These are phyloP conservation scores for Oscheius sp. DNA, from an alignment of 2,888 invertebrate species.

Conservation along the genomic window DNA sequence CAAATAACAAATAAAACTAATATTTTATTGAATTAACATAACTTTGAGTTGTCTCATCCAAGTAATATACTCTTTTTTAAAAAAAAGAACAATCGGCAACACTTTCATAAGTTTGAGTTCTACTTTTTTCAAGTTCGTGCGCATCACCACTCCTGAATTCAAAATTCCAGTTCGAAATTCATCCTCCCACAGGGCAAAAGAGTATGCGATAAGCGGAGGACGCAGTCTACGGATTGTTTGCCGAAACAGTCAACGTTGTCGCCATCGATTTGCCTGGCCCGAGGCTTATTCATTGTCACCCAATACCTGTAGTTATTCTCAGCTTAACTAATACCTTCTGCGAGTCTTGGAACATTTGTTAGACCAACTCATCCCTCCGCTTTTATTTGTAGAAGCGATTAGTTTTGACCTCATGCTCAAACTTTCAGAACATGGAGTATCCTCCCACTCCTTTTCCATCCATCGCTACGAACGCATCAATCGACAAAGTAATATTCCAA, in stretches of 20 bases:
- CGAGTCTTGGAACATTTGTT: not conserved
- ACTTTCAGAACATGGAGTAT: not conserved
- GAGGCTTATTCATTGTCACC: conserved; percentile 24
- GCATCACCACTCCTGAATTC: no score
- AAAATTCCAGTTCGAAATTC: conserved; percentile 16
- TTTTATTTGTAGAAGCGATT: not conserved
- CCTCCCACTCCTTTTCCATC: conserved; percentile 20
- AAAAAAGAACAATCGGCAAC: no score
- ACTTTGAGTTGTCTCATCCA: no score
- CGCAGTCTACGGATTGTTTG: conserved; percentile 30
- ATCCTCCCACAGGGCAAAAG: not conserved
- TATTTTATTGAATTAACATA: no score
- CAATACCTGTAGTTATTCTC: conserved; percentile 16
- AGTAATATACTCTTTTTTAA: no score
- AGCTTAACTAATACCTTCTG: no score
- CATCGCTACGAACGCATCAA: conserved; percentile 45
- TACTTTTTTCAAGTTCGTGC: no score
- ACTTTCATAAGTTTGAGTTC: no score
- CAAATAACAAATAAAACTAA: no score
- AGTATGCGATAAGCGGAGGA: conserved; percentile 23
- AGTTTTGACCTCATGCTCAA: no score
- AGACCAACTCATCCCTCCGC: not conserved
- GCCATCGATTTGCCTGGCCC: conserved; percentile 20
- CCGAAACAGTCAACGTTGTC: conserved; percentile 33
- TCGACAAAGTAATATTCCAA: conserved; percentile 57